These are phyloP conservation scores for Plebejus melissa DNA, from an alignment of 2,888 invertebrate species.

Conservation along the genomic window DNA sequence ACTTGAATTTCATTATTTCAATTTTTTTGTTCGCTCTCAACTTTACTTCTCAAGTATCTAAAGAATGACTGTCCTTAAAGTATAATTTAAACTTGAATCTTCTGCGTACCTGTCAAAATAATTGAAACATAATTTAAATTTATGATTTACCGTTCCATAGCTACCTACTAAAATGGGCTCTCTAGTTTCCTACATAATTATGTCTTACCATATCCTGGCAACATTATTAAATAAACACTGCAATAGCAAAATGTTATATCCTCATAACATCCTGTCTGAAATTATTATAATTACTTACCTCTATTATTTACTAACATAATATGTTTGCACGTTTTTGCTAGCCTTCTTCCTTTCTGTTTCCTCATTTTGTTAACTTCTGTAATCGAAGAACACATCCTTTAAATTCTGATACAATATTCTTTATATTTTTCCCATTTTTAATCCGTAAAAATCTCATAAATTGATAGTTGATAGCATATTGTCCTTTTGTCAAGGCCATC, in stretches of 20 bases:
- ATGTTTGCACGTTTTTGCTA: background rate
- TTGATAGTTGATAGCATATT: background rate
- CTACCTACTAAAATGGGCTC: background rate
- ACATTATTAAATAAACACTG: slow-evolving; percentile 5
- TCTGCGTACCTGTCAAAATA: too few species aligned
- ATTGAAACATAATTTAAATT: too few species aligned
- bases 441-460: background rate
- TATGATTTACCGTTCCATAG: background rate
- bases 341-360: background rate
- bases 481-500: background rate
- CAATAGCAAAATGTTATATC: background rate
- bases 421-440: too few species aligned
- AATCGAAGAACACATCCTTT: background rate
- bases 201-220: background rate
- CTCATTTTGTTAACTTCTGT: background rate
- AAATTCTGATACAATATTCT: too few species aligned
- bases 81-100: too few species aligned
- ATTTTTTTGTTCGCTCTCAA: background rate
- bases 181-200: background rate
- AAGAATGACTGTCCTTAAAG: too few species aligned
- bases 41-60: too few species aligned
- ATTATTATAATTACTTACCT: background rate
- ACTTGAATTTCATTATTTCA: background rate
- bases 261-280: background rate
- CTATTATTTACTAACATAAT: background rate